phyloP scores from a whole-genome alignment of 2,113 vertebrate genomes.

The Sorex fumeus region DNA sequence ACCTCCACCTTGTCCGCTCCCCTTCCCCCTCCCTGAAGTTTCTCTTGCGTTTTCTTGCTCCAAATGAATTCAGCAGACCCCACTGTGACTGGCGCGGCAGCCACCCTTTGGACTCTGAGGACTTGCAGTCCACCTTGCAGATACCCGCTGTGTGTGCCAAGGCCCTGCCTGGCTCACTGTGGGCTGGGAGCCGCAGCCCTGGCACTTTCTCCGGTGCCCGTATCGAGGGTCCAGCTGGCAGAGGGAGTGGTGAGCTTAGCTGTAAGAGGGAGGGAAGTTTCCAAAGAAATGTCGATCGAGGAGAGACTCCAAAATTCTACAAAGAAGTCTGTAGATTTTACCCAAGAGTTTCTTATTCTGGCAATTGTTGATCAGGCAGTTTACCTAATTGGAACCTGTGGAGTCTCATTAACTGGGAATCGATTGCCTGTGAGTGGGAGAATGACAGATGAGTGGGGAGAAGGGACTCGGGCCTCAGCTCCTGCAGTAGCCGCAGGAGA shows the following conservation, averaged over 20 bases:
- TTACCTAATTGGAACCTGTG: conserved; percentile 68
- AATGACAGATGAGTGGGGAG: conserved; percentile 38
- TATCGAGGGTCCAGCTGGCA: background rate
- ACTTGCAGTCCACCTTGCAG: background rate
- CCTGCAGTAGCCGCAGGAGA: background rate
- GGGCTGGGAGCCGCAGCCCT: background rate
- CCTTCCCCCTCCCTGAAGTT: background rate
- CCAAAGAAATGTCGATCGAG: background rate
- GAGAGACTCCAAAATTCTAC: conserved; percentile 56
- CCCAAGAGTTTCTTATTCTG: conserved; percentile 62
- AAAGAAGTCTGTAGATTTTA: background rate
- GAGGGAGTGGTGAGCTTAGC: background rate
- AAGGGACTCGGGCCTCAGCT: conserved; percentile 34
- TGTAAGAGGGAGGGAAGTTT: background rate
- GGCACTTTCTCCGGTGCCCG: background rate
- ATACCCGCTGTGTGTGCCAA: background rate
- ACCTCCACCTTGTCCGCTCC: background rate
- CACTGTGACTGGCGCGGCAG: background rate
- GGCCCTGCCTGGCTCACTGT: conserved; percentile 1
- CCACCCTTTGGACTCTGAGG: background rate
- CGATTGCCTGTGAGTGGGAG: conserved; percentile 56
- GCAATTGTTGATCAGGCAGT: conserved; percentile 42
- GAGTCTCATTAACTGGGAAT: conserved; percentile 60
- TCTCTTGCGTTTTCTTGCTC: background rate
- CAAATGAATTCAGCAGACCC: conserved; percentile 13